These are phyloP conservation scores for Miniopterus natalensis DNA, from an alignment of 2,113 vertebrate genomes.

Conservation along the genomic window DNA sequence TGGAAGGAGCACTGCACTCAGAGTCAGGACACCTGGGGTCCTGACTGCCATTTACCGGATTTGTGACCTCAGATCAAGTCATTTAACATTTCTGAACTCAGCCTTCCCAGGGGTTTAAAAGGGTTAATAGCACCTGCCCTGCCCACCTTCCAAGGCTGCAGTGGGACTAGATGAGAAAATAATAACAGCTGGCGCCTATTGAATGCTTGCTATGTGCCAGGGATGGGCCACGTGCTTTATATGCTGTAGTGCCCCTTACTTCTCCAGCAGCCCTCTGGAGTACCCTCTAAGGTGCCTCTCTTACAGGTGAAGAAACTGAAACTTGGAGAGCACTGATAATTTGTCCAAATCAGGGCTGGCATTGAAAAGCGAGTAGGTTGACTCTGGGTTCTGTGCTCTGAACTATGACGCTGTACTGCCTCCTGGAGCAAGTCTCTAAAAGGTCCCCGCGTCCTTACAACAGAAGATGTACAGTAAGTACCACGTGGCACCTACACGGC, in stretches of 20 bases:
- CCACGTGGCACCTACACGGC: background rate
- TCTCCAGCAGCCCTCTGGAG: background rate
- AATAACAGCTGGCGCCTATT: background rate
- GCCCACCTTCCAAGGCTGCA: background rate
- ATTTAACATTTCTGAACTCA: conserved; percentile 65
- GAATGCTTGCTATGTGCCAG: background rate
- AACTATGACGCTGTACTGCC: background rate
- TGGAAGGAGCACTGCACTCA: background rate
- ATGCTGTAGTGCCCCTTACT: background rate
- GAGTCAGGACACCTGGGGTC: conserved; percentile 50
- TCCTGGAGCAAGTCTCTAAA: background rate
- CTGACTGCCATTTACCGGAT: conserved; percentile 69
- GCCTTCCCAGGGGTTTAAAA: conserved; percentile 55
- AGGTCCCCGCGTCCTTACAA: background rate
- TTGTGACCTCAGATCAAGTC: conserved; percentile 75
- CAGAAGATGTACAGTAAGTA: background rate
- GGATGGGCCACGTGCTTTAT: background rate
- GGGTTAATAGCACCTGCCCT: conserved; percentile 71
- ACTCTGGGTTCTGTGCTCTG: background rate
- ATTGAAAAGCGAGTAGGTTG: background rate
- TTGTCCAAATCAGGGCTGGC: background rate
- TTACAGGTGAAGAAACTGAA: background rate
- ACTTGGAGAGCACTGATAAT: background rate
- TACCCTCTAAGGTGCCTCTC: background rate
- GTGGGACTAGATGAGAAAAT: conserved; percentile 14